Base-by-base conservation (phyloP, 92 coral and sea anemone genomes). In the Porites cylindrica region DNA sequence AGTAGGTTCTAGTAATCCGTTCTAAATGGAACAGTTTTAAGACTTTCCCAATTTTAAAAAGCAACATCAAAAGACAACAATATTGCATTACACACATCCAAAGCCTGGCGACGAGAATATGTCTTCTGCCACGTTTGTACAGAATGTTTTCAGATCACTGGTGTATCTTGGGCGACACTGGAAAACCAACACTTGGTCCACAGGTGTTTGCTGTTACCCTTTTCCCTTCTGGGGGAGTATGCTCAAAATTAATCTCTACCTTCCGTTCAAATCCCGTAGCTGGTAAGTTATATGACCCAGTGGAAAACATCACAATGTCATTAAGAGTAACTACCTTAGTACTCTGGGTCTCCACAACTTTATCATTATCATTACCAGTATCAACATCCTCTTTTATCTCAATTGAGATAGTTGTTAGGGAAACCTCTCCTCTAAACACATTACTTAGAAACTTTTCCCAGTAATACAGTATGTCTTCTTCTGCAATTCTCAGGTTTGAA, bases 121-220 rank as follows among this genome's bases (percentile, higher is more conserved):
- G 54, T 86, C 85, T 53, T 78, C 90, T 47, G 90, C 85, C 75
- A 86, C 68, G 76, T 78, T 86, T 32, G 74, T 78, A 21, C 71
- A 73, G 51, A 86, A 86, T 56, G 76, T 54, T 78, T 67, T 73
- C 66, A 66, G 78, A 79, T 70, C 80, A 68, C 75, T 74, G 76
- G 38, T 69, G 82, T 86, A 79, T 69, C 90, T 68, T 53, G 75
- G 75, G 63, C 51, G 82, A 69, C 67, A 86, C 78, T 20, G 85
- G 90, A 78, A 86, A 86, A 82, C 61, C 51, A 21, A 86, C 21
- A 60, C 54, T 67, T 69, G 82, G 82, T 16, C 71, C 90, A 87
- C 86, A 87, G 23, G 86, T 79, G 77, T 87, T 87, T 79, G 90
- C 84, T 78, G 68, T 87, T 67, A 82, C 76, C 56, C 79, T 78